Evolutionary conservation across 2,113 vertebrate genomes (phyloP), one percentile per base, ranked within the genome.

Genomic region (Puma concolor): DNA sequence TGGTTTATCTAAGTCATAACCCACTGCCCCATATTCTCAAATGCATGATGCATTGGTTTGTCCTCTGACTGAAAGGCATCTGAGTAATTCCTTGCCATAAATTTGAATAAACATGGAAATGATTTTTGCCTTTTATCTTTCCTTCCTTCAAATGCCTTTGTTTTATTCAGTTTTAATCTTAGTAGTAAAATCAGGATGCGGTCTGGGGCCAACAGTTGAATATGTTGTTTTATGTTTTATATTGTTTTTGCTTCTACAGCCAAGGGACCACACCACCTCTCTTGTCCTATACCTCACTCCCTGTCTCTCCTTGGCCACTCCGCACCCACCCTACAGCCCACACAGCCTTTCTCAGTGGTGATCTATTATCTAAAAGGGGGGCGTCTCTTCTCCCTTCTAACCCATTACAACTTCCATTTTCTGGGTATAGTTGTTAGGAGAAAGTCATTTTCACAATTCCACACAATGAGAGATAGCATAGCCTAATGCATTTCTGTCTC

Each of bases 391-490:
- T 94, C 33, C 60, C 64, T 11, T 48, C n/a, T 50, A 74, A 2
- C 23, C 21, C 50, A 88, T 96, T 97, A 94, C 60, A 88, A 76
- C 64, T 88, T 83, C 82, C 95, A 98, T 96, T 97, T 97, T 91
- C 83, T 86, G 54, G 64, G 52, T 77, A 36, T 11, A 88, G 80
- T 44, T 76, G 67, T 92, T 69, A 90, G 77, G 79, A 95, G 86
- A 93, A 86, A 94, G 67, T 89, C 12, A 92, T 97, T 96, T 98
- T 93, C 71, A 69, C 97, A 93, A 76, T 97, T 97, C 91, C 92
- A 89, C 71, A 71, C 33, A 84, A 66, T 50, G 82, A 86, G 74
- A 91, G 76, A 54, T 19, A 64, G 44, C 86, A 69, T 19, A 83
- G 76, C 67, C 54, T 95, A 88, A 97, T 96, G 96, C 25, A 21